Evolutionary conservation across 2,113 vertebrate genomes (phyloP).

Genomic region (Prinia subflava): DNA sequence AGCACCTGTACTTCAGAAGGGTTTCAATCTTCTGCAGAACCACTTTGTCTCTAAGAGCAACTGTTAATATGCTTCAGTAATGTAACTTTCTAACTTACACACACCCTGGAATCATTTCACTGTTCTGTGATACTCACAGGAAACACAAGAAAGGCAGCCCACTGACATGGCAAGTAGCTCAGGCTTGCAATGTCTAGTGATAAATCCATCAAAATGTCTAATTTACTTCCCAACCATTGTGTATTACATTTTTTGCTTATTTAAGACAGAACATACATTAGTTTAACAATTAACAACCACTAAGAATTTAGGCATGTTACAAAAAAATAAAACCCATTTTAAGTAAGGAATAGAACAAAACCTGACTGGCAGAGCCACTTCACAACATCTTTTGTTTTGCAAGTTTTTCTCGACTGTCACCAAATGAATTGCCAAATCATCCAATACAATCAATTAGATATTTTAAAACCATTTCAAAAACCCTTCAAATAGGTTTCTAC

Average conservation of each 20-base stretch:
- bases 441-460: background rate
- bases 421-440: background rate
- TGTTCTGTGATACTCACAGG: background rate
- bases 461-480: background rate
- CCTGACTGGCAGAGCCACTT: background rate
- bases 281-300: background rate
- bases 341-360: background rate
- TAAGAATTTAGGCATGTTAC: background rate
- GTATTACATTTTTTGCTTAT: background rate
- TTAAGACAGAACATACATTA: background rate
- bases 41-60: background rate
- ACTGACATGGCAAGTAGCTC: background rate
- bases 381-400: background rate
- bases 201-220: background rate
- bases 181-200: background rate
- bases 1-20: background rate
- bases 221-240: background rate
- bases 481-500: background rate
- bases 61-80: background rate
- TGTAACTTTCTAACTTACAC: background rate
- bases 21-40: background rate
- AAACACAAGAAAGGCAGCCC: background rate
- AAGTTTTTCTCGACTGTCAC: background rate
- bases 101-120: background rate
- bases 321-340: background rate